Base-by-base conservation (phyloP, 2,113 vertebrate species). In the Carassius gibelio region DNA sequence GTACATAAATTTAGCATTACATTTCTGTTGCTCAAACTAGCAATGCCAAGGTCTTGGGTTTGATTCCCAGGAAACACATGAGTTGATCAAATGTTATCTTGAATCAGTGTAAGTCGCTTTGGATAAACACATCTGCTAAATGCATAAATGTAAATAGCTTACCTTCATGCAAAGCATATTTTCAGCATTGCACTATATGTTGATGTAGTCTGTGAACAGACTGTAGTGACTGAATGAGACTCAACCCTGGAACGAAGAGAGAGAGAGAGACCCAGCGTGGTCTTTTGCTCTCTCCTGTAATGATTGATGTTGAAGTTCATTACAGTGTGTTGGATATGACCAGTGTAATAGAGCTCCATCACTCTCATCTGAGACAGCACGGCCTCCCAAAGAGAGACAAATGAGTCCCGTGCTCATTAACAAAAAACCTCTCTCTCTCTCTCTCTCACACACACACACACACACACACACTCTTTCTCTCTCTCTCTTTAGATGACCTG, bases 271-370 rank as follows among this genome's bases (percentile, higher is more conserved):
- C 42, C 45, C 77, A 61, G 36, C 75, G 23, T 68, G 48, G 23
- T 55, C 50, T 55, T 55, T 55, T 26, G 26, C 50, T 76, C 76
- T 78, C 82, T 68, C 76, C 45, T 69, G 52, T 42, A 75, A 82
- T 91, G 91, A 91, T 92, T 92, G 92, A 92, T 91, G 59, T 90
- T 89, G 88, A 91, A 93, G 91, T 93, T 94, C 90, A 95, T 93
- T 91, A 92, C 91, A 90, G 87, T 84, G 90, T 90, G 92, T 87
- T 92, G 87, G 89, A 94, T 91, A 91, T 91, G 89, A 91, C 90
- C 92, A 90, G 78, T 92, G 89, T 93, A 93, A 93, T 90, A 91
- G 91, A 89, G 89, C 89, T 91, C 91, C 91, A 92, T 94, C 93
- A 92, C 90, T 93, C 91, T 91, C 91, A 88, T 88, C 91, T 88